Base-by-base conservation (phyloP, 2,888 invertebrate species). In the Drosophila meridionalis region DNA sequence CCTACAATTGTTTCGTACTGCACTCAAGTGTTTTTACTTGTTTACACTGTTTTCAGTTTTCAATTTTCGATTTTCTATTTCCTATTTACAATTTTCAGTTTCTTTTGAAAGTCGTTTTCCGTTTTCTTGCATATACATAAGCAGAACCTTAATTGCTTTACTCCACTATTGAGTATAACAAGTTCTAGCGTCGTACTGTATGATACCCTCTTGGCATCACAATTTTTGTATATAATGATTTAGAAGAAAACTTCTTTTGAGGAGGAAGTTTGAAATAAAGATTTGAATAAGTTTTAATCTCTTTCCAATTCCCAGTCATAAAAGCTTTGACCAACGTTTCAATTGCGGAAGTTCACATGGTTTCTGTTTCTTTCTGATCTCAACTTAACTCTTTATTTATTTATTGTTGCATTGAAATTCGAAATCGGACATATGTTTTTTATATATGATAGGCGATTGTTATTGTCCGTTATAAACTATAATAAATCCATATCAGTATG, bases 1-100 rank as follows among this genome's bases (percentile, higher is more conserved):
- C 26, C 61, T 57, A 65, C 42, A 50, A n/a, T 62, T 70, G 50
- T 71, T 70, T 80, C 80, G 77, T 57, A 69, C 28, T 68, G 69
- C 40, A 32, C 38, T 30, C 32, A 38, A 55, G 52, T 60, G 65
- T 60, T 75, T 79, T 78, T 67, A 42, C 30, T 66, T 59, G 40
- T 59, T 50, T 42, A 42, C 40, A 43, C 9, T 48, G 32, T 48
- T 66, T 47, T 34, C 52, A n/a, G 28, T 47, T 61, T 52, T 20
- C 43, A 36, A 32, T 66, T 40, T 40, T 14, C 42, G n/a, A 42
- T 42, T 60, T 45, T 26, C 53, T 20, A 36, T 64, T 55, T 72
- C 34, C 36, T 28, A n/a, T 30, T 28, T 36, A 34, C 26, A 8
- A 34, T 12, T 32, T 57, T 57, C 2, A 30, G 32, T 12, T 32